Base-by-base conservation (phyloP, 2,113 vertebrate genomes). In the Oryzias woworae region DNA sequence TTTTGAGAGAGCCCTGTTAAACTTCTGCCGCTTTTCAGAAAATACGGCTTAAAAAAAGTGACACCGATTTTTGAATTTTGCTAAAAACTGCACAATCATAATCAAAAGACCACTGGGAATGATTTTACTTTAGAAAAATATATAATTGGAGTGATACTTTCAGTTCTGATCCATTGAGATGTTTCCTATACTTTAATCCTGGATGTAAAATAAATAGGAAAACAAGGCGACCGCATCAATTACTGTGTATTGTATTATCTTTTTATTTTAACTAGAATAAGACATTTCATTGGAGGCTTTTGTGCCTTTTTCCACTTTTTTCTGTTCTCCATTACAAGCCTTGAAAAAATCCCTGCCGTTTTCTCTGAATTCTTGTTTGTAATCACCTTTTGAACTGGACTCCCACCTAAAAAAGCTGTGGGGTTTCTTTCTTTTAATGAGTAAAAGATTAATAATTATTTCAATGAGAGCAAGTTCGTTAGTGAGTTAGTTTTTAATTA, bases 151-250 rank as follows among this genome's bases (percentile, higher is more conserved):
- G 26, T 26, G 26, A 1, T 3, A 26, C 26, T 26, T 53, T 55
- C 42, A 42, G 61, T 67, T 70, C 20, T 45, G 62, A 57, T 76
- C 53, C 50, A 54, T 82, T 77, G 67, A 58, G 61, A 53, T 71
- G 63, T 36, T 36, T 36, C 8, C 8, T 10, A 36, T 36, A 36
- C 31, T 36, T 36, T 7, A 10, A 2, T 10, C 10, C 31, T 36
- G 31, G 10, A 28, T 28, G 26, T 3, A 28, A 28, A 36, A 36
- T 36, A 36, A 36, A 12, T 12, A 36, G 8, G 0, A 28, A 28
- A 4, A 1, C 26, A 28, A 28, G 31, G 28, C 1, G 1, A 36
- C 31, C 7, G 6, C 31, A 36, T 7, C 31, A 36, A 8, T 36
- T 36, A 8, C 31, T 36, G 31, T 36, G 7, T 36, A 36, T 36